Evolutionary conservation across 53 echinoderm and acorn worm genomes (phyloP), one percentile per base, ranked within the genome.

Genomic region (Luidia sarsii): DNA sequence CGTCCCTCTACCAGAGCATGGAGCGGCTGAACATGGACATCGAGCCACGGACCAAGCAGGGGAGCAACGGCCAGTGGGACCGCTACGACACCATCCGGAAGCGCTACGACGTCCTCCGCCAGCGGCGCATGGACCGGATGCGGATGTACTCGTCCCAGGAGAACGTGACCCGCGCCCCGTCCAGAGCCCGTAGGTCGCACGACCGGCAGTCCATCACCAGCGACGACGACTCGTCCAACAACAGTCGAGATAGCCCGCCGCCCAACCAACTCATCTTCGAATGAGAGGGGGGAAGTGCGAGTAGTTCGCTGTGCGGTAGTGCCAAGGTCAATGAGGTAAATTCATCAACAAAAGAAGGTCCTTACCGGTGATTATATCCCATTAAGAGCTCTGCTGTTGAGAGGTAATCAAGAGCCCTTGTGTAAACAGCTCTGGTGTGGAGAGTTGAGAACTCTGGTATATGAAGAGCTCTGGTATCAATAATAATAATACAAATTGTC

Each of bases 1-100:
- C 81, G 2, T 31, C 71, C 27, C 73, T 65, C 29, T 72, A 82
- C 64, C 82, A 82, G 48, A 92, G 88, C 62, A 80, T 88, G 87
- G 86, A 92, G 65, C 64, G 88, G 3, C 85, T 92, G 53, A 88
- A 84, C 68, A 81, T 82, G 75, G 83, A 83, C 56, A 66, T 80
- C 59, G 70, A 94, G n/a, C 72, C 64, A 32, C 70, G 46, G 57
- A 81, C 38, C 50, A 69, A 67, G 59, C 75, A 75, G 16, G 70
- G 61, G 30, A 87, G 84, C 70, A 87, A 87, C 70, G 79, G 63
- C 4, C 77, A 83, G n/a, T 95, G 92, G 92, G 90, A 92, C 50
- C 87, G 90, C 25, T 95, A 92, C 56, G 92, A 92, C 48, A 92
- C 92, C 25, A 71, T 95, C 74, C 87, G 86, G 72, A 80, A 70